Evolutionary conservation across 1,140 invertebrate species (phyloP).

Genomic region (Heliconius eleuchia): DNA sequence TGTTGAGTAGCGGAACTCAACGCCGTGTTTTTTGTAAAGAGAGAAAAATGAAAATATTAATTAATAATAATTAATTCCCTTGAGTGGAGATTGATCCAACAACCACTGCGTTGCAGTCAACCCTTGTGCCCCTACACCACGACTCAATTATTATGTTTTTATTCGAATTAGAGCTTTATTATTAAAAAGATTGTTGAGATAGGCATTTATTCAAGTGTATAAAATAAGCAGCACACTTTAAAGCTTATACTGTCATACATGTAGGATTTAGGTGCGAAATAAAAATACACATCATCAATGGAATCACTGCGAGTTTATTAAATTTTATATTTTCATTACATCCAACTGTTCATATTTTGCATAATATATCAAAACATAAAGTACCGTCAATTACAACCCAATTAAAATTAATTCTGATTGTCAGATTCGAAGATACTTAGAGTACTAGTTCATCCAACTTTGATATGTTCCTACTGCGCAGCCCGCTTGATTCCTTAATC

Average conservation of each 20-base stretch:
- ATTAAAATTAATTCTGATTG: conserved; percentile 51
- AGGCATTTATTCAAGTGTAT: neutral
- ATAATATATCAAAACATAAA: conserved; percentile 67
- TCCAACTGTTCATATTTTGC: conserved; percentile 63
- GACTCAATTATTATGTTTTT: no score
- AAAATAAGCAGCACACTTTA: neutral
- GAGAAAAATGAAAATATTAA: no score
- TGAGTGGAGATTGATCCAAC: no score
- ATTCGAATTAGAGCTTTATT: no score
- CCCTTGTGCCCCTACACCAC: no score
- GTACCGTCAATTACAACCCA: conserved; percentile 57
- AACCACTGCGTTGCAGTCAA: no score
- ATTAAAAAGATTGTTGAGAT: no score
- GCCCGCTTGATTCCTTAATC: conserved; percentile 76
- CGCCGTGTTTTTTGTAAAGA: no score
- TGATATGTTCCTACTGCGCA: conserved; percentile 73
- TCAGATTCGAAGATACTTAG: conserved; percentile 79
- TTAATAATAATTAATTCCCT: no score
- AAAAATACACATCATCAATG: conserved; percentile 70
- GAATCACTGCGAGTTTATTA: conserved; percentile 81
- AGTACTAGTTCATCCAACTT: conserved; percentile 74
- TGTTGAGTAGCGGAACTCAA: no score
- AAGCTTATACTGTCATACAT: neutral
- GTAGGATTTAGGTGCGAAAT: conserved; percentile 40
- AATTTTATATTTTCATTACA: conserved; percentile 77